Percentiles rank a stretch among this genome's conserved stretches.
Evolutionary conservation across 64 coral and sea anemone species (phyloP).

Genomic region (Actinia equina): DNA sequence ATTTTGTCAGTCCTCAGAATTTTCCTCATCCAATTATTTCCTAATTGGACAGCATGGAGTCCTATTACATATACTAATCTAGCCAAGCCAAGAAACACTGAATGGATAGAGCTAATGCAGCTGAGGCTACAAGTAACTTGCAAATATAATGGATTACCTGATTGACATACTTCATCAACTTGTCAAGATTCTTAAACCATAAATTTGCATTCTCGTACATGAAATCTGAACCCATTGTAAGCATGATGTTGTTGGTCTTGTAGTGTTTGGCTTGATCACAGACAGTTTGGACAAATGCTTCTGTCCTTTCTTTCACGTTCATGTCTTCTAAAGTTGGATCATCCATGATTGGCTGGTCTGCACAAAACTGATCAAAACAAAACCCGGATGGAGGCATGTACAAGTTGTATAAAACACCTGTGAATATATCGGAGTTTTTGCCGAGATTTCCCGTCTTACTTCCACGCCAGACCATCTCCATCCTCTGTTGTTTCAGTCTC

Average conservation of each 20-base stretch:
- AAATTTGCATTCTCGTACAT: conserved; percentile 70
- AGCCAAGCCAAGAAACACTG: too few relatives aligned
- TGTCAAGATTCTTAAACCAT: conserved; percentile 66
- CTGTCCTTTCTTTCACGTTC: conserved; percentile 37
- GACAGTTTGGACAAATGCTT: conserved; percentile 18
- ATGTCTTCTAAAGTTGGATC: conserved; percentile 26
- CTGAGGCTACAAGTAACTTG: not conserved
- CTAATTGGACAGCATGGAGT: too few relatives aligned
- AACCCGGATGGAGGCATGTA: conserved; percentile 53
- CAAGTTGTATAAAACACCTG: conserved; percentile 45
- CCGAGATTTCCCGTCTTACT: conserved; percentile 41
- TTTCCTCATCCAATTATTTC: too few relatives aligned
- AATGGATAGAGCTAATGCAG: too few relatives aligned
- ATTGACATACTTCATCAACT: conserved; percentile 53
- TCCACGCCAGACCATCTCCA: conserved; percentile 66
- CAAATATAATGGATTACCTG: not conserved
- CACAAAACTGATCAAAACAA: conserved; percentile 63
- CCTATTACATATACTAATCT: too few relatives aligned
- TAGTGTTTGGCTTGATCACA: conserved; percentile 39
- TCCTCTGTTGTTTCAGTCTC: conserved; percentile 40
- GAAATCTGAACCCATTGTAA: conserved; percentile 66
- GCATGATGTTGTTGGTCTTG: conserved; percentile 54
- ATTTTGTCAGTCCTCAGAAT: too few relatives aligned
- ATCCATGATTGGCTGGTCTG: conserved; percentile 22
- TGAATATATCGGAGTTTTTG: conserved; percentile 61